phyloP scores from a whole-genome alignment of 2,797 vertebrate species.

The Chromobotia macracanthus region DNA sequence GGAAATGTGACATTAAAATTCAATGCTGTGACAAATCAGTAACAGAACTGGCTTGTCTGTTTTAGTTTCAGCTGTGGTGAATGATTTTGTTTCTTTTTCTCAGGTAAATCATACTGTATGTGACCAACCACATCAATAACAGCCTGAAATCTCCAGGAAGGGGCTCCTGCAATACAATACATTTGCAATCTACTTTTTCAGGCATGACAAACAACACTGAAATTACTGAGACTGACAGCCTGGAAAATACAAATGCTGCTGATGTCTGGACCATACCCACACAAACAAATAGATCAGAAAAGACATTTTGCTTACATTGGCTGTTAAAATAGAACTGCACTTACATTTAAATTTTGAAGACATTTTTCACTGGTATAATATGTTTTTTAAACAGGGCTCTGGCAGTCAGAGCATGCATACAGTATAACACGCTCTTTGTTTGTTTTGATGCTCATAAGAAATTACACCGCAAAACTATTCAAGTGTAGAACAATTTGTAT shows the following conservation, averaged over 20 bases:
- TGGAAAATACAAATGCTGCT: not conserved
- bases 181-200: constrained; percentile 14
- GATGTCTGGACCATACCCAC: not conserved
- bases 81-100: not conserved
- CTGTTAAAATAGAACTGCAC: too few relatives aligned
- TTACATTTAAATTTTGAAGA: too few relatives aligned
- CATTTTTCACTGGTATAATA: constrained; percentile 3
- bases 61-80: not conserved
- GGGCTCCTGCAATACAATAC: not conserved
- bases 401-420: not conserved
- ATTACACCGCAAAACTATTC: not conserved
- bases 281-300: too few relatives aligned
- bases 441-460: not conserved
- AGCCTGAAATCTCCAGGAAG: too few relatives aligned
- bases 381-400: not conserved
- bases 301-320: too few relatives aligned
- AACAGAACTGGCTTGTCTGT: not conserved
- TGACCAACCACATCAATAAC: too few relatives aligned
- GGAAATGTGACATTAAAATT: not conserved
- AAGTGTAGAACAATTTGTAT: not conserved
- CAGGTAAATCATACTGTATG: too few relatives aligned
- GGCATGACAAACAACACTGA: constrained; percentile 5
- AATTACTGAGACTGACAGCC: not conserved
- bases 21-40: not conserved
- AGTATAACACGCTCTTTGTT: not conserved